These are phyloP conservation scores for Pollenia griseotomentosa DNA, from an alignment of 2,888 invertebrate species.

Conservation along the genomic window DNA sequence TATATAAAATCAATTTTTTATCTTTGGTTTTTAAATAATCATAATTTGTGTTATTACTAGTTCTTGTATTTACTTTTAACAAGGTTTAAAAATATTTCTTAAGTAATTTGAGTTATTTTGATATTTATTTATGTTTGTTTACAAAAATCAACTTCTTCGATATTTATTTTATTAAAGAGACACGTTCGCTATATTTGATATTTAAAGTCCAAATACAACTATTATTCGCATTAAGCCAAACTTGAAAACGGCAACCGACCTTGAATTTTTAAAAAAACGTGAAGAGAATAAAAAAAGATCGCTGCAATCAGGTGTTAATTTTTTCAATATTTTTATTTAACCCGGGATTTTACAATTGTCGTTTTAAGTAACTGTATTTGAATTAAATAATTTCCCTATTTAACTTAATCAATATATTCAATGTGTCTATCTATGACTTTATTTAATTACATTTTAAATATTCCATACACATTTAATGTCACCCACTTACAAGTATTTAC, in stretches of 20 bases:
- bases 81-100: background rate
- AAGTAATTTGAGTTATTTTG: background rate
- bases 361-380: no score
- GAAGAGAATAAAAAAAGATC: conserved; percentile 17
- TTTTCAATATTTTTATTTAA: background rate
- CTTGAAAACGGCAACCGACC: conserved; percentile 35
- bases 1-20: no score
- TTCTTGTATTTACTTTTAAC: background rate
- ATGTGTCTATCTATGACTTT: background rate
- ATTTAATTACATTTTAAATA: conserved; percentile 28
- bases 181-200: background rate
- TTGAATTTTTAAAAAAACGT: conserved; percentile 51
- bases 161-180: background rate
- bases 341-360: no score
- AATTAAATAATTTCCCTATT: background rate
- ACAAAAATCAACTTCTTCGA: background rate
- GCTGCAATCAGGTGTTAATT: background rate
- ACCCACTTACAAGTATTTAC: conserved; percentile 1
- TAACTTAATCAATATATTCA: background rate
- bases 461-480: conserved; percentile 54
- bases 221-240: conserved; percentile 52
- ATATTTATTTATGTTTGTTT: background rate
- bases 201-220: background rate
- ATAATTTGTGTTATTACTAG: background rate
- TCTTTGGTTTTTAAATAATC: no score